Percentiles rank a stretch among this genome's conserved stretches.
Conservation (phyloP, 2,888 invertebrate species). For the Spatulosminthurus flaviceps region DNA sequence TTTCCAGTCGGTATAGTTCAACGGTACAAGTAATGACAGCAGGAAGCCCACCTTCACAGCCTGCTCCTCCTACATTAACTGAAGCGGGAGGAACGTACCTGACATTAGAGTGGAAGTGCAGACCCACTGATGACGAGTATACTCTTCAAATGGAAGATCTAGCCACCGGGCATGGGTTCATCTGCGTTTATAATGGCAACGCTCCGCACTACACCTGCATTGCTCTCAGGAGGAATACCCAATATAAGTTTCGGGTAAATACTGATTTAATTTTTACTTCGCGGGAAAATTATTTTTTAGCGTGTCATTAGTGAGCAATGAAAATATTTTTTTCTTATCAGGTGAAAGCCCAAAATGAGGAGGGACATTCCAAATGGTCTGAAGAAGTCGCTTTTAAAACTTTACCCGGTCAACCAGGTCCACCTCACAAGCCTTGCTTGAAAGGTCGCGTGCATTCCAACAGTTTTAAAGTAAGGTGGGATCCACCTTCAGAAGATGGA, state of each 20-base stretch:
- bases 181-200: constrained; percentile 81
- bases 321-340: constrained; percentile 3
- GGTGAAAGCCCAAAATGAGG: constrained; percentile 81
- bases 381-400: constrained; percentile 81
- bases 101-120: constrained; percentile 77
- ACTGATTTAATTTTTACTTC: neutral
- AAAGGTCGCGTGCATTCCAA: constrained; percentile 85
- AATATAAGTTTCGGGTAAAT: constrained; percentile 77
- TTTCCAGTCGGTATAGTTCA: constrained; percentile 74
- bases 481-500: constrained; percentile 79
- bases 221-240: constrained; percentile 77
- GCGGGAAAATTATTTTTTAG: no score
- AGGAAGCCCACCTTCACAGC: constrained; percentile 82
- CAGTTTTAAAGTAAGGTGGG: constrained; percentile 84
- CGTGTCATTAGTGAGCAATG: neutral
- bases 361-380: constrained; percentile 85
- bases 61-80: constrained; percentile 77
- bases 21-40: constrained; percentile 77
- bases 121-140: constrained; percentile 80
- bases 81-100: constrained; percentile 74
- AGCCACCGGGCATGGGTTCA: constrained; percentile 78
- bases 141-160: constrained; percentile 82
- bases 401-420: constrained; percentile 78
- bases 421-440: constrained; percentile 79
- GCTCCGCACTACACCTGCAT: constrained; percentile 76